These are phyloP conservation scores for Brachionus plicatilis DNA, from an alignment of 1,140 invertebrate species.

Conservation along the genomic window DNA sequence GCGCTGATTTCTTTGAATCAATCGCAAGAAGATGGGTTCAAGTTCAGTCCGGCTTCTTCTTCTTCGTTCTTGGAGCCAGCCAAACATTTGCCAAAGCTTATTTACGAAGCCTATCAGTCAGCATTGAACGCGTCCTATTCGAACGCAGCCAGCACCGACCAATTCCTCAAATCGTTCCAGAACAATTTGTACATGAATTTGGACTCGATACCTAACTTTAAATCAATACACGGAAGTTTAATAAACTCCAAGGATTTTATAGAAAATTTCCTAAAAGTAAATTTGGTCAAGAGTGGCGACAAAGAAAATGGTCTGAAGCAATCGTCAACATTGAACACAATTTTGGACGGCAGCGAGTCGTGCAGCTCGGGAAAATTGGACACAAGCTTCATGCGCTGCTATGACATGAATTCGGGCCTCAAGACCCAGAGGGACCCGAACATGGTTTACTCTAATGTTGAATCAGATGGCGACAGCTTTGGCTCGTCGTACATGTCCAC, in stretches of 20 bases:
- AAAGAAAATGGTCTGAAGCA: neutral
- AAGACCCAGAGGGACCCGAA: neutral
- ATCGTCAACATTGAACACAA: neutral
- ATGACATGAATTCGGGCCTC: neutral
- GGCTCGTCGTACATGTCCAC: neutral
- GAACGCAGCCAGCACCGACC: neutral
- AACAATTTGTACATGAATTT: slow-evolving; percentile 33
- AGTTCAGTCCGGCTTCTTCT: neutral
- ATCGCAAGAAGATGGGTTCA: neutral
- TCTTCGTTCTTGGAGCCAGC: slow-evolving; percentile 3
- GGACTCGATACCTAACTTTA: slow-evolving; percentile 15
- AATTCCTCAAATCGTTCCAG: slow-evolving; percentile 21
- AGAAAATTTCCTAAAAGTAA: slow-evolving; percentile 25
- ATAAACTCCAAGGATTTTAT: slow-evolving; percentile 20
- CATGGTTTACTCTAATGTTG: slow-evolving; percentile 30
- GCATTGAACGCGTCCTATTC: neutral
- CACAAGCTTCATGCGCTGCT: slow-evolving; percentile 24
- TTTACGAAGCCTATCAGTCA: slow-evolving; percentile 30
- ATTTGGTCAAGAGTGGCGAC: neutral
- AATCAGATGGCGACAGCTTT: neutral
- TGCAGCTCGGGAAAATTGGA: slow-evolving; percentile 9
- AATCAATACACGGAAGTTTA: slow-evolving; percentile 19
- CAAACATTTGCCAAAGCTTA: slow-evolving; percentile 19
- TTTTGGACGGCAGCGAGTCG: neutral
- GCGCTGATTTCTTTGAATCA: neutral